Base-by-base conservation (phyloP, 1,140 invertebrate genomes). In the Drosophila navojoa region DNA sequence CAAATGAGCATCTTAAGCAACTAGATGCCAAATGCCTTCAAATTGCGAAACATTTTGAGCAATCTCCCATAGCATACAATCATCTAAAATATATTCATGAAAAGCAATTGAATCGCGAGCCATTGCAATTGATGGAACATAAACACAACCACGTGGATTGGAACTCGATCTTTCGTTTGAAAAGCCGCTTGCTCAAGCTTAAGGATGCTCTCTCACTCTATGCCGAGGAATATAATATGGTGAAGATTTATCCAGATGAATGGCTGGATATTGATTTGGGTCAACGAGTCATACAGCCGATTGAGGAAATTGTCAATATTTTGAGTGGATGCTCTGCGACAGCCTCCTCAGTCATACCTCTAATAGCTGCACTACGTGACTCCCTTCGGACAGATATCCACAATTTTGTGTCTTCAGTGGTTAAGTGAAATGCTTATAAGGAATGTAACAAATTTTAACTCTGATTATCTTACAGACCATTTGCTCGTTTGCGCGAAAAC, bases 181-280 rank as follows among this genome's bases (percentile, higher is more conserved):
- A 85, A 55, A 19, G 52, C 0, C 50, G 29, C 40, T 32, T 84
- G 11, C 60, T 63, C 5, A 44, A 58, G 6, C 47, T 84, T 25
- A 85, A 85, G 22, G 81, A 84, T 45, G 69, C 81, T 1, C 42
- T 84, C 0, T 25, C 57, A 0, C 29, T 77, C 19, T 84, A 84
- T 38, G 66, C 67, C 4, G 77, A 85, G n/a, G 81, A 84, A 29
- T 62, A 77, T 38, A 80, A 50, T 27, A 47, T 73, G 27, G 45
- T 74, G 0, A 70, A 85, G 35, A 77, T 84, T 13, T 85, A 84
- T 54, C 68, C 81, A 0, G 81, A 84, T 52, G 81, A 84, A 44
- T 84, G 80, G 80, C 10, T 60, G 10, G 73, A 84, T 25, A 85
- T 84, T n/a, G 80, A 84, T 11, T 55, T 80, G 35, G 79, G 77